Base-by-base conservation (phyloP, 2,797 vertebrate genomes). In the Coregonus ussuriensis region DNA sequence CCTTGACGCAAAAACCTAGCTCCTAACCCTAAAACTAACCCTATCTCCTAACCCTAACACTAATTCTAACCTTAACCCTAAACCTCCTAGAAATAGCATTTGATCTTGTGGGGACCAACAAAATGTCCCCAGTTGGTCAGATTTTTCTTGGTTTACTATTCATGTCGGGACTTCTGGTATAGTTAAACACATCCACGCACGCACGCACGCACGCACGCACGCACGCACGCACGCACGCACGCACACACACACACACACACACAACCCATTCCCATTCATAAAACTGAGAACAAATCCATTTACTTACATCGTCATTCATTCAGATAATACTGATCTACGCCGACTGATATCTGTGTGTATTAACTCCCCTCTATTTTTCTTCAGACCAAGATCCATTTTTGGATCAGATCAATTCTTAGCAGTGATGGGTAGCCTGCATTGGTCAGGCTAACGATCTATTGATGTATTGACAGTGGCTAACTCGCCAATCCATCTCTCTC, bases 401-500 rank as follows among this genome's bases (percentile, higher is more conserved):
- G 31, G 31, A 31, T 31, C 31, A 31, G 31, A 31, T 31, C 31
- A 31, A 31, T 31, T 31, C 41, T 54, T 25, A 3, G 11, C 25
- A 53, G 54, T 7, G 56, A 13, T 14, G 53, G 52, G 47, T 70
- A 56, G 69, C 56, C 29, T 21, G 75, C 16, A 16, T 31, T 56
- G 52, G 9, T 16, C 47, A 51, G 11, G 37, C n/a, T 47, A 77
- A 31, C 31, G 31, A 31, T 31, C 31, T 52, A 69, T 31, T 31
- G 56, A 77, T 72, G 37, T 72, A 77, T 66, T 54, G 76, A 72
- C 53, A 21, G 54, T 7, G 14, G 25, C 76, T 65, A n/a, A 63
- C 35, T 35, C 52, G 13, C 35, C 68, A 11, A 68, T 71, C 75
- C 53, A 18, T 71, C 75, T 70, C 31, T 4, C 47, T 69, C 51